These are phyloP conservation scores for Netelia inedita DNA, from an alignment of 2,888 invertebrate genomes.

Conservation along the genomic window DNA sequence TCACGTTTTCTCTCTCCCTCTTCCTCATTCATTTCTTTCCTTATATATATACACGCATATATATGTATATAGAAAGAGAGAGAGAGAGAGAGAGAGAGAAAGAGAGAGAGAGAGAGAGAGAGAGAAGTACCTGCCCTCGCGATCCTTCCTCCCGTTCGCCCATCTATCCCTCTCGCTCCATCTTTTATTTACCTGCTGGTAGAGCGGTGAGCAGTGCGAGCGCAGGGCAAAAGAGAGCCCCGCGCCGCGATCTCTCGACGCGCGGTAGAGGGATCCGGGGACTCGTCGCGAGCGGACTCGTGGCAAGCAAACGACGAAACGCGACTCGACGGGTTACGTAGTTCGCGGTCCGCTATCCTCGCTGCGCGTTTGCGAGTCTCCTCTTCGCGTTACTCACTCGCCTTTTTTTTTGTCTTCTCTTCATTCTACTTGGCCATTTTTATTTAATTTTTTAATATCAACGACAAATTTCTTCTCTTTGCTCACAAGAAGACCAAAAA, in stretches of 20 bases:
- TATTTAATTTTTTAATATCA: background rate
- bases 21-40: conserved; percentile 61
- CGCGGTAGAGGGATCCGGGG: conserved; percentile 55
- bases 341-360: conserved; percentile 52
- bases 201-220: background rate
- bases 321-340: conserved; percentile 52
- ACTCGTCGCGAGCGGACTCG: conserved; percentile 46
- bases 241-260: conserved; percentile 13
- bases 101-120: too few relatives aligned
- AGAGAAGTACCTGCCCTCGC: background rate
- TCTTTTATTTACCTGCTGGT: conserved; percentile 54
- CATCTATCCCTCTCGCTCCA: conserved; percentile 54
- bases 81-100: background rate
- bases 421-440: background rate
- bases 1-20: conserved; percentile 37
- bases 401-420: background rate
- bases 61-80: background rate
- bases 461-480: too few relatives aligned
- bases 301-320: conserved; percentile 44
- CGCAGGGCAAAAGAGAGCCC: conserved; percentile 45
- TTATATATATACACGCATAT: conserved; percentile 3
- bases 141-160: conserved; percentile 43
- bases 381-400: conserved; percentile 2
- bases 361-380: conserved; percentile 24
- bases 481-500: too few relatives aligned